These are phyloP conservation scores for Acanthurus lineatus DNA, from an alignment of 2,797 vertebrate species.

Conservation along the genomic window DNA sequence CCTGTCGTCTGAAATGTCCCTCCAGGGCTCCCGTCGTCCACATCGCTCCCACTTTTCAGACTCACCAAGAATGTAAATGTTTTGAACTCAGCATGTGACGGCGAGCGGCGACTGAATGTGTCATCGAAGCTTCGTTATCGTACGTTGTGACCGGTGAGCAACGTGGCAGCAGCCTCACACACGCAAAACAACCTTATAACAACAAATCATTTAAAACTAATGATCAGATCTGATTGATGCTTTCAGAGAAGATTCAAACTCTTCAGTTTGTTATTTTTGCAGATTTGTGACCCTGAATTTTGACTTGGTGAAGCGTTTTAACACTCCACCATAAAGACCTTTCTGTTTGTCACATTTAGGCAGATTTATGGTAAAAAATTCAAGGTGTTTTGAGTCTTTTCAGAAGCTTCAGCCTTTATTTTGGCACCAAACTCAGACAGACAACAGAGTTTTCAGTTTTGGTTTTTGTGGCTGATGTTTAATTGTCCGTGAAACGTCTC, in stretches of 20 bases:
- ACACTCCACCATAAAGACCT: no score
- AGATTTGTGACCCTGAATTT: background rate
- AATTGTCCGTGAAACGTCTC: background rate
- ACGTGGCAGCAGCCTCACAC: constrained; percentile 29
- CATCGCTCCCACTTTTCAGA: background rate
- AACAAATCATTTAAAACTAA: no score
- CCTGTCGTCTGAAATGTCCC: constrained; percentile 4
- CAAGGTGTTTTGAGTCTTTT: constrained; percentile 1
- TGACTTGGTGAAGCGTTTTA: no score
- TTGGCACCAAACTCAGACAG: no score
- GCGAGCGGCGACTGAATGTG: constrained; percentile 17
- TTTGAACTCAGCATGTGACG: constrained; percentile 4
- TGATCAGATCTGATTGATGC: no score
- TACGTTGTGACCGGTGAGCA: constrained; percentile 6
- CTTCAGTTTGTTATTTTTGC: background rate
- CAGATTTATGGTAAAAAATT: background rate
- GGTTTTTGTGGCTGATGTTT: background rate
- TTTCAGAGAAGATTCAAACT: background rate
- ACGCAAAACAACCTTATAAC: background rate
- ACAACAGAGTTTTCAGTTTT: background rate
- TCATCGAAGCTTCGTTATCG: constrained; percentile 29
- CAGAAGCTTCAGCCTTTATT: background rate
- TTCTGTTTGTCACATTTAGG: no score
- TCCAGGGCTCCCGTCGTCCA: background rate
- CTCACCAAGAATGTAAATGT: constrained; percentile 48